Percentiles rank a stretch among this genome's conserved stretches.
Conservation (phyloP, 2,888 invertebrate species). For the Meganola albula region DNA sequence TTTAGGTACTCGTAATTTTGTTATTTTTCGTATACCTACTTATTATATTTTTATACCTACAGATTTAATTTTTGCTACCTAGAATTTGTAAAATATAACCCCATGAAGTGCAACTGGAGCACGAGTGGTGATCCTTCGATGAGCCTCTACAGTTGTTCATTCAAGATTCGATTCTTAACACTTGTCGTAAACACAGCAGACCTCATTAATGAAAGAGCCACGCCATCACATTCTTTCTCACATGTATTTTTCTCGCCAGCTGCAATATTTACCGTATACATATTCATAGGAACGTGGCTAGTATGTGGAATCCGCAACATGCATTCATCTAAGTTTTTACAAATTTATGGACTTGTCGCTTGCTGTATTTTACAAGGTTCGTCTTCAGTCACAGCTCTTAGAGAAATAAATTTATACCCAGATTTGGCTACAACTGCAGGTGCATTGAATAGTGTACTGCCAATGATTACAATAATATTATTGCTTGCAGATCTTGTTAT, state of each 20-base stretch:
- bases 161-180: slow-evolving; percentile 41
- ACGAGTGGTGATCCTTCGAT: slow-evolving; percentile 29
- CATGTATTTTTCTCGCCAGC: slow-evolving; percentile 49
- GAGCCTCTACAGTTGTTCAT: slow-evolving; percentile 36
- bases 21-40: too few relatives aligned
- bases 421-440: slow-evolving; percentile 25
- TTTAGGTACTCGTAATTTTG: too few relatives aligned
- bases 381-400: neutral
- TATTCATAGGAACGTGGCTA: slow-evolving; percentile 40
- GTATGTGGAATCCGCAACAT: slow-evolving; percentile 27
- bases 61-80: too few relatives aligned
- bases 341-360: slow-evolving; percentile 41
- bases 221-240: slow-evolving; percentile 35
- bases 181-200: slow-evolving; percentile 49
- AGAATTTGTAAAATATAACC: slow-evolving; percentile 2
- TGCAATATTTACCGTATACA: slow-evolving; percentile 42
- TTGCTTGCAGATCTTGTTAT: slow-evolving; percentile 44
- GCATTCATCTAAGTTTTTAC: slow-evolving; percentile 39
- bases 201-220: slow-evolving; percentile 49
- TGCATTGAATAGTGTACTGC: slow-evolving; percentile 48
- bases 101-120: slow-evolving; percentile 32
- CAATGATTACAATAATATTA: slow-evolving; percentile 43
- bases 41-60: too few relatives aligned
- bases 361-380: slow-evolving; percentile 37
- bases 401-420: neutral